Base-by-base conservation (phyloP, 2,113 vertebrate genomes). In the Orthochromis indermauri region DNA sequence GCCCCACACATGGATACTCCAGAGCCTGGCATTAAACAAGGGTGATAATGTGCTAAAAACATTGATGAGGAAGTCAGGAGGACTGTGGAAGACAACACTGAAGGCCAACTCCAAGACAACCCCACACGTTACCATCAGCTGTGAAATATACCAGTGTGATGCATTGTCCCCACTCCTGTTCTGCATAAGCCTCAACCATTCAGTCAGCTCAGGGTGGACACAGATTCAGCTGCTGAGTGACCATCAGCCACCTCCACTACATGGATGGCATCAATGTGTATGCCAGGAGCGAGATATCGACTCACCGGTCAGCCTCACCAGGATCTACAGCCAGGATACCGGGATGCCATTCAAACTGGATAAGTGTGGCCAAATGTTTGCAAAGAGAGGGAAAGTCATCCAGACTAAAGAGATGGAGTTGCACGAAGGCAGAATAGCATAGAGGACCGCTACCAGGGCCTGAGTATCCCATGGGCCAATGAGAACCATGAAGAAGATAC, bases 41-140 rank as follows among this genome's bases (percentile, higher is more conserved):
- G 1, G 31, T 12, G 2, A 63, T 35, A 0, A 63, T 63, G 59
- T 35, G 31, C 31, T 35, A 35, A 63, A 63, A 63, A 63, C 31
- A 63, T 12, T 1, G 2, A 7, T 0, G 10, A 35, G 59, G 59
- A 12, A 63, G 31, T 63, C 59, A 35, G 28, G 28, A 1, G 16
- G 10, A 2, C 31, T 63, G 59, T 63, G 16, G 59, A 4, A 19
- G 28, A 63, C n/a, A 4, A 54, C 51, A 12, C n/a, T 2, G 53
- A 12, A 54, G 53, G 53, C 53, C 21, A 24, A 24, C 53, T 24
- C 21, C 53, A 55, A 55, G 53, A 10, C 31, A 35, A 35, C 16
- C 10, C 59, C 31, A 35, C 17, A 35, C 3, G n/a, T 63, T 19
- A n/a, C 28, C 59, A 63, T 63, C 31, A 63, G 31, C 31, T 63